Conservation (phyloP, 2,797 vertebrate species). For the Knipowitschia caucasica region DNA sequence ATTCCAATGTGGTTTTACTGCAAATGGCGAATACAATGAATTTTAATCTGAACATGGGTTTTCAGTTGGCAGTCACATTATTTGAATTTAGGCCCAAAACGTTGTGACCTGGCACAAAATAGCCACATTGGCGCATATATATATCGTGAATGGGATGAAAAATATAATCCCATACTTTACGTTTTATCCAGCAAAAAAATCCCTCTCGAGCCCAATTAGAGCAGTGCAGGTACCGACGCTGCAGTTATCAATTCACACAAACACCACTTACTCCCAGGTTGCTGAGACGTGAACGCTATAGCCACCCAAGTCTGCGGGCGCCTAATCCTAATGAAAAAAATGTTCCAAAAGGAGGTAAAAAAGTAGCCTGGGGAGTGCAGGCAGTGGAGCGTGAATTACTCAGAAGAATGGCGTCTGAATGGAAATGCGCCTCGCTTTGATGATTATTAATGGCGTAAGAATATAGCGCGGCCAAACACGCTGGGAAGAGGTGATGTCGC, state of each 20-base stretch:
- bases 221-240: not conserved
- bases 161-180: too few species aligned
- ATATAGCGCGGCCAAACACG: constrained; percentile 60
- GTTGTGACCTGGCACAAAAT: too few species aligned
- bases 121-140: not conserved
- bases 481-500: constrained; percentile 36
- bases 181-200: not conserved
- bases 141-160: not conserved
- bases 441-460: constrained; percentile 71
- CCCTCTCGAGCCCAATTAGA: not conserved
- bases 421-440: constrained; percentile 50
- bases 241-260: not conserved
- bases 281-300: not conserved
- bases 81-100: too few species aligned
- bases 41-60: too few species aligned
- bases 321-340: constrained; percentile 7
- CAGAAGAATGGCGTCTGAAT: constrained; percentile 46
- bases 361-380: constrained; percentile 30
- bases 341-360: constrained; percentile 20
- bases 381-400: constrained; percentile 47
- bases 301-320: not conserved
- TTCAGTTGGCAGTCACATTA: too few species aligned
- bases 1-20: too few species aligned
- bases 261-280: not conserved
- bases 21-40: too few species aligned